Percentiles rank a stretch among this genome's conserved stretches.
Evolutionary conservation across 2,888 invertebrate genomes (phyloP).

Genomic region (Alentia gelatinosa): DNA sequence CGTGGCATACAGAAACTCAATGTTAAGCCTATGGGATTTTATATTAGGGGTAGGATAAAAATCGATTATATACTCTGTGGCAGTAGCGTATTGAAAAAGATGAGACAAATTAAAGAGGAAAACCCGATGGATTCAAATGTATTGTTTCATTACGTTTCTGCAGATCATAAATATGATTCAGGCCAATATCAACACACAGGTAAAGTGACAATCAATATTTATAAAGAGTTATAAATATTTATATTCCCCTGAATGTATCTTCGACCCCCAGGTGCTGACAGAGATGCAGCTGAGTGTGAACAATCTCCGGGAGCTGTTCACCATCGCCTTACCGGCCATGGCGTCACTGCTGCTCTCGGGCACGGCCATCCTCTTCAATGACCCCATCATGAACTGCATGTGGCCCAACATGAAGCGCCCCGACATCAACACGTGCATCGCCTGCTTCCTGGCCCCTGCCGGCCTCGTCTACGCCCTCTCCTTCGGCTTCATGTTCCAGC

Average conservation of each 20-base stretch:
- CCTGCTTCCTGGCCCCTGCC: conserved; percentile 69
- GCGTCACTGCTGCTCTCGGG: conserved; percentile 49
- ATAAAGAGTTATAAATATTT: neutral
- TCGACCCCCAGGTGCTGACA: neutral
- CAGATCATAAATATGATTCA: too few species aligned
- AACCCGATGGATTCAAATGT: too few species aligned
- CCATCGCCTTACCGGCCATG: conserved; percentile 58
- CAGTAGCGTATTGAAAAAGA: too few species aligned
- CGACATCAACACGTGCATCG: conserved; percentile 59
- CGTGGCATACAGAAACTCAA: too few species aligned
- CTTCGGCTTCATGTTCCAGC: conserved; percentile 73
- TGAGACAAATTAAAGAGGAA: too few species aligned
- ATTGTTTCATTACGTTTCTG: too few species aligned
- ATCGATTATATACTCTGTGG: too few species aligned
- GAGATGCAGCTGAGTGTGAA: conserved; percentile 49
- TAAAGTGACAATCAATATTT: neutral
- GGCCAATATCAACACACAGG: too few species aligned
- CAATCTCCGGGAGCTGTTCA: conserved; percentile 34
- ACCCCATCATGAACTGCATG: conserved; percentile 54
- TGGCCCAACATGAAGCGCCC: conserved; percentile 54
- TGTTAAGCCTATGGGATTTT: too few species aligned
- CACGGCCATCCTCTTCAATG: conserved; percentile 12
- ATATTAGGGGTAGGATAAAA: too few species aligned
- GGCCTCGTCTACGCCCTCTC: conserved; percentile 74
- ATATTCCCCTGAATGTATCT: too few species aligned